phyloP scores from a whole-genome alignment of 2,797 vertebrate genomes.

The Scolopax rusticola region DNA sequence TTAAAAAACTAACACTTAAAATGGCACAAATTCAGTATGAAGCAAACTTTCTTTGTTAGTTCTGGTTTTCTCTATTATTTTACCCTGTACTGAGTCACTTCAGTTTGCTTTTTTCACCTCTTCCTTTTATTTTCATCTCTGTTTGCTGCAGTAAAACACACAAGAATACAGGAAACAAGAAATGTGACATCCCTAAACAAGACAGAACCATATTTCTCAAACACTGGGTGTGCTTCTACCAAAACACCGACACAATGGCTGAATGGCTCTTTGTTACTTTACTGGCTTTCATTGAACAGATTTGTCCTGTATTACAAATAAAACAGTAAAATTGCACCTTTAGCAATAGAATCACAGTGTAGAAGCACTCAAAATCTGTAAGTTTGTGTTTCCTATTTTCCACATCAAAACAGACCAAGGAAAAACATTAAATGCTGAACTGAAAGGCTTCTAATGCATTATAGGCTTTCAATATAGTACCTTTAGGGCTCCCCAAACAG shows the following conservation, averaged over 20 bases:
- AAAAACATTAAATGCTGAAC: slow-evolving; percentile 27
- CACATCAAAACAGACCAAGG: slow-evolving; percentile 1
- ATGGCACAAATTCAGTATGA: slow-evolving; percentile 46
- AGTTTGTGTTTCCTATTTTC: slow-evolving; percentile 14
- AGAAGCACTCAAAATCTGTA: not conserved
- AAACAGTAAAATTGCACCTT: not conserved
- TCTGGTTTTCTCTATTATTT: not conserved
- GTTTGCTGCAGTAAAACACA: not conserved
- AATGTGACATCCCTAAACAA: not conserved
- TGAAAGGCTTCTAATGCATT: slow-evolving; percentile 21
- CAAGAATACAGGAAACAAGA: not conserved
- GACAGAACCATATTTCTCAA: not conserved
- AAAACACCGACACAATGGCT: not conserved
- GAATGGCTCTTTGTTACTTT: not conserved
- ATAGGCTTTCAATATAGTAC: slow-evolving; percentile 17
- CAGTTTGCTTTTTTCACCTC: not conserved
- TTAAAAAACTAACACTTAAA: slow-evolving; percentile 73
- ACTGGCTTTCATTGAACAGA: not conserved
- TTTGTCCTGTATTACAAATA: not conserved
- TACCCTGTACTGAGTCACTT: not conserved
- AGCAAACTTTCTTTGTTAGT: slow-evolving; percentile 33
- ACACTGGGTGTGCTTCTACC: not conserved
- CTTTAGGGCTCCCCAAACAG: slow-evolving; percentile 32
- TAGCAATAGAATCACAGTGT: not conserved
- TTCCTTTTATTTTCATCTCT: slow-evolving; percentile 7